Evolutionary conservation across 2,797 vertebrate species (phyloP), one percentile per base, ranked within the genome.

Genomic region (Acropternis orthonyx): DNA sequence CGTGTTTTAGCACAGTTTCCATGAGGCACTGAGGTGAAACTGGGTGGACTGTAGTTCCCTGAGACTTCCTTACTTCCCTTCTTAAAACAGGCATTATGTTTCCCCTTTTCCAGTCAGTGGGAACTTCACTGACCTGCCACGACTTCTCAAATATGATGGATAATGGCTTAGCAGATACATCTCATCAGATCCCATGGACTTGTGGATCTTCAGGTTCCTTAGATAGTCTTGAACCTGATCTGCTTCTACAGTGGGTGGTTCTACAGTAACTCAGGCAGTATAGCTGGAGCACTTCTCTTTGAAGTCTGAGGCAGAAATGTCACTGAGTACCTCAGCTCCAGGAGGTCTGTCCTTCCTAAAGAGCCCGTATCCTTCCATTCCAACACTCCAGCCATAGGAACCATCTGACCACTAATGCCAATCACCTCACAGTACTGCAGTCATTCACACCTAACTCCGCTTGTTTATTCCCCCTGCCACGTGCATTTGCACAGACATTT

Each of bases 61-160:
- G 22, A 6, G 9, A 37, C 43, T 24, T 76, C 43, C 36, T 63
- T 44, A 21, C 11, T 26, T 26, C 34, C 32, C 16, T 43, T 37
- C 13, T 63, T 43, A 43, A 56, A 63, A 51, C 0, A 37, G 36
- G 11, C 9, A 18, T 51, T 76, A 24, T 69, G 4, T 49, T 76
- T 62, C 39, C 36, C 22, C 8, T 15, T 37, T 69, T 49, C 21
- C 43, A 49, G 5, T 37, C 41, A 37, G 49, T 37, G n/a, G 19
- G 13, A 63, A 37, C 37, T 56, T 76, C 48, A 37, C 13, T 18
- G 32, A 36, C 30, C 43, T 66, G 63, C 63, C 63, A 66, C 9
- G 6, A 34, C 56, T 63, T 69, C 56, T 44, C 36, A 76, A 44
- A 49, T 51, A n/a, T 0, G 0, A 28, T 6, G 7, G 43, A 36